Evolutionary conservation across 2,113 vertebrate species (phyloP).

Genomic region (Bombycilla garrulus): DNA sequence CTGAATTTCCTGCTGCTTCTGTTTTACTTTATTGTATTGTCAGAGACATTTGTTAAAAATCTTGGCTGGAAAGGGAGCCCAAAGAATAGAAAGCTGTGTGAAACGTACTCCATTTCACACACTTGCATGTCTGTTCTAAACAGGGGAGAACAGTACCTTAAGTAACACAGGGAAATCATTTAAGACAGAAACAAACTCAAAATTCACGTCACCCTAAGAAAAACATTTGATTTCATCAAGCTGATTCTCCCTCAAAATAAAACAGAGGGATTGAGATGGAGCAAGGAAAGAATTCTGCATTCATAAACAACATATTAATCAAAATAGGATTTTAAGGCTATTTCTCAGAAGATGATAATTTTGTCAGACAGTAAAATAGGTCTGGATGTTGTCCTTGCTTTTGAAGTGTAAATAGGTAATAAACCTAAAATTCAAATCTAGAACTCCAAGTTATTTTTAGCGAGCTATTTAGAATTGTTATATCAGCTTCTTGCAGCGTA

Average conservation of each 20-base stretch:
- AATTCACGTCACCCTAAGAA: neutral
- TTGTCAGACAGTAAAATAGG: neutral
- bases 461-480: neutral
- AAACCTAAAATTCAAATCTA: neutral
- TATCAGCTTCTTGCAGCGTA: neutral
- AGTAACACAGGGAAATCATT: neutral
- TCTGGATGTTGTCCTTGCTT: conserved; percentile 20
- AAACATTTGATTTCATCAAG: neutral
- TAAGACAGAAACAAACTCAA: neutral
- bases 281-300: neutral
- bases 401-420: conserved; percentile 53
- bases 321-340: neutral
- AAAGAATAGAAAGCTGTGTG: neutral
- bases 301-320: neutral
- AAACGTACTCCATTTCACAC: neutral
- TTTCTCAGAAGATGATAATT: neutral
- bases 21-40: neutral
- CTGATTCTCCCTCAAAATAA: neutral
- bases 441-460: conserved; percentile 28
- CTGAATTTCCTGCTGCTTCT: neutral
- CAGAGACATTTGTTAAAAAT: neutral
- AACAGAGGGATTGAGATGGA: neutral
- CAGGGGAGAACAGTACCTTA: neutral
- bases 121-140: neutral
- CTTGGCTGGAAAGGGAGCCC: neutral